Evolutionary conservation across 2,888 invertebrate species (phyloP).

Genomic region (Malthinus flaveolus): DNA sequence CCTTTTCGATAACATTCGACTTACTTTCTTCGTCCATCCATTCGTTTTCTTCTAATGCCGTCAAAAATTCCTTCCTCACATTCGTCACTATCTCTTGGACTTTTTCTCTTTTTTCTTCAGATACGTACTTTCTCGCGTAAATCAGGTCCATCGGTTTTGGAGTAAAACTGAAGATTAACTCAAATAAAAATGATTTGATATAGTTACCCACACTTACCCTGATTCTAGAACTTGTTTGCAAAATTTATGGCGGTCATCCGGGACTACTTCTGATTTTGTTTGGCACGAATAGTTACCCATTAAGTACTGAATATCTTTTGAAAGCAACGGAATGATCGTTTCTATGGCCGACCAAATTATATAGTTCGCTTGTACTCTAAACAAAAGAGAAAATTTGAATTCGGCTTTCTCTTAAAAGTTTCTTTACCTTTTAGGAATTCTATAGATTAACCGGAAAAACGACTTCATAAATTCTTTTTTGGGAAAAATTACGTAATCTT

Average conservation of each 20-base stretch:
- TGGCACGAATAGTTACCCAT: constrained; percentile 7
- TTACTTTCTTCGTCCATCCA: constrained; percentile 37
- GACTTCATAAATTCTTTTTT: constrained; percentile 1
- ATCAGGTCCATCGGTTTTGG: constrained; percentile 2
- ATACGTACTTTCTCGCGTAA: constrained; percentile 11
- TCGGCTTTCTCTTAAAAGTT: background rate
- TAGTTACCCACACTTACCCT: background rate
- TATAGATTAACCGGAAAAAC: constrained; percentile 4
- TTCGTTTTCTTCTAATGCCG: constrained; percentile 27
- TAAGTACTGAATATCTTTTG: constrained; percentile 5
- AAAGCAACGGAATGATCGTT: background rate
- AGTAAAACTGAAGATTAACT: background rate
- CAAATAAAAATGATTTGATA: background rate
- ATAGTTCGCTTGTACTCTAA: constrained; percentile 26
- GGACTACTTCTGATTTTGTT: background rate
- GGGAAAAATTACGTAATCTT: constrained; percentile 11
- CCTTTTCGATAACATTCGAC: constrained; percentile 28
- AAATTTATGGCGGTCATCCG: background rate
- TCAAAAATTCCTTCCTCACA: constrained; percentile 27
- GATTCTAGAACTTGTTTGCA: background rate
- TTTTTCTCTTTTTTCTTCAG: constrained; percentile 14
- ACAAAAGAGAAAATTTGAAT: background rate
- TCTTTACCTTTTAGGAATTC: constrained; percentile 19
- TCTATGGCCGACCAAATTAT: constrained; percentile 23
- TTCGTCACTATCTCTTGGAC: constrained; percentile 30